A percentile compares a stretch with the other conserved stretches of the same genome.
These are phyloP conservation scores for Rostratula benghalensis DNA, from an alignment of 2,113 vertebrate genomes.

Conservation along the genomic window DNA sequence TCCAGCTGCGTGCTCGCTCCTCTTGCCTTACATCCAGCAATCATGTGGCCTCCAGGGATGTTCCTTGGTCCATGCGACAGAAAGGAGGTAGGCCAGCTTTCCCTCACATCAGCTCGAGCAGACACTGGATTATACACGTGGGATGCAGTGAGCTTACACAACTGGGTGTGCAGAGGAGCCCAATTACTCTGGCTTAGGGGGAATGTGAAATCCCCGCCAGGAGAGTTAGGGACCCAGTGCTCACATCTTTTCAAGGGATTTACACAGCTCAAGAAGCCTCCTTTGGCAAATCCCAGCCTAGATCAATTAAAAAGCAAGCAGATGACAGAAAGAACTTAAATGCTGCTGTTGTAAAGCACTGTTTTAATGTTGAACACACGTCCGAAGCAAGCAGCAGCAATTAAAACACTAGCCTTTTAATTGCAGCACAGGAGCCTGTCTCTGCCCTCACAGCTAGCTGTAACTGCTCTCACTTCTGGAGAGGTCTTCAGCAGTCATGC, in stretches of 20 bases:
- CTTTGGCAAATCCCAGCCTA: not conserved
- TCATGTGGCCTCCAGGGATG: not conserved
- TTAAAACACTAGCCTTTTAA: not conserved
- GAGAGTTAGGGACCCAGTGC: not conserved
- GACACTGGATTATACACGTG: not conserved
- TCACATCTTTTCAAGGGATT: not conserved
- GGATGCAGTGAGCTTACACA: not conserved
- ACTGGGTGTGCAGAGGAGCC: not conserved
- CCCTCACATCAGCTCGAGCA: not conserved
- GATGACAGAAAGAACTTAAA: not conserved
- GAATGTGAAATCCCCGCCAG: not conserved
- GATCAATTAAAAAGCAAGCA: not conserved
- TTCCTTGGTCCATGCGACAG: not conserved
- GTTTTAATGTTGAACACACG: not conserved
- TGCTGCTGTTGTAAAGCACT: not conserved
- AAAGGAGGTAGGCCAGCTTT: not conserved
- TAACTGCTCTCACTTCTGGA: not conserved
- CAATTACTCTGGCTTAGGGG: fast-evolving
- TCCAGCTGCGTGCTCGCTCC: not conserved
- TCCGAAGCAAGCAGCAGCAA: not conserved
- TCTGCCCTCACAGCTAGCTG: not conserved
- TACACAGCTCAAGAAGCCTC: not conserved
- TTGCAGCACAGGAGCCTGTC: not conserved
- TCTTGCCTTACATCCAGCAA: not conserved
- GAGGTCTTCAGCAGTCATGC: not conserved